Conservation (phyloP, 2,797 vertebrate species). For the Hypotaenidia okinawae region DNA sequence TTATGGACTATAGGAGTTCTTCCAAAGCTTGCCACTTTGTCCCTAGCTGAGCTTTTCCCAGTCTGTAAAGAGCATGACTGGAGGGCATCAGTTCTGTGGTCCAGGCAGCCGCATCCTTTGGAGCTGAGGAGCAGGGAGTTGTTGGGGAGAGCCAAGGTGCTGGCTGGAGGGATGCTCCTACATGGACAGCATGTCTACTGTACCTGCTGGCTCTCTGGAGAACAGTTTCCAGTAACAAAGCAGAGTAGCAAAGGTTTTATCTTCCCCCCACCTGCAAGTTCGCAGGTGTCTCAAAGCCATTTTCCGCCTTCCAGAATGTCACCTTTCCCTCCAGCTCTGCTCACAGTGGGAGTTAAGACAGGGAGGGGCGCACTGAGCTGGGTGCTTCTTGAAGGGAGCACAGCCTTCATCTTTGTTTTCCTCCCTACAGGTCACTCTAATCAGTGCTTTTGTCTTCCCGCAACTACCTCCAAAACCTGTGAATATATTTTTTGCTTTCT, state of each 20-base stretch:
- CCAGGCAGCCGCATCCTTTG: fast-evolving
- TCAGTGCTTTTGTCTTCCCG: constrained; percentile 95
- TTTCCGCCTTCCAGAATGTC: not conserved
- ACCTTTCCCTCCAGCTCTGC: not conserved
- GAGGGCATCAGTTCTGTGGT: not conserved
- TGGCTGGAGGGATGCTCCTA: not conserved
- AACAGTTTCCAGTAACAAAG: not conserved
- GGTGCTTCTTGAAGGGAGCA: fast-evolving
- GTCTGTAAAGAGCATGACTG: fast-evolving
- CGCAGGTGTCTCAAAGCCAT: not conserved
- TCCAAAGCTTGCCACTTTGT: not conserved
- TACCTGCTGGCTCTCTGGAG: not conserved
- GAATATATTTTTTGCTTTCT: constrained; percentile 95
- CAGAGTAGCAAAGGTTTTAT: not conserved
- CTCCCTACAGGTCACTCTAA: constrained; percentile 88
- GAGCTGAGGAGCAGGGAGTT: not conserved
- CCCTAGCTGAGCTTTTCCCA: not conserved
- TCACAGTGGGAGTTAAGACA: not conserved
- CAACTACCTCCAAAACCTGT: constrained; percentile 91
- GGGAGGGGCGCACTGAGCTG: not conserved
- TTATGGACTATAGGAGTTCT: not conserved
- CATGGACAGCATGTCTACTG: fast-evolving
- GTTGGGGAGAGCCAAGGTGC: not conserved
- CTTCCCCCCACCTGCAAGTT: not conserved
- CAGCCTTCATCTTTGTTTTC: constrained; percentile 43